These are phyloP conservation scores for Argentina silus DNA, from an alignment of 2,797 vertebrate species.

Conservation along the genomic window DNA sequence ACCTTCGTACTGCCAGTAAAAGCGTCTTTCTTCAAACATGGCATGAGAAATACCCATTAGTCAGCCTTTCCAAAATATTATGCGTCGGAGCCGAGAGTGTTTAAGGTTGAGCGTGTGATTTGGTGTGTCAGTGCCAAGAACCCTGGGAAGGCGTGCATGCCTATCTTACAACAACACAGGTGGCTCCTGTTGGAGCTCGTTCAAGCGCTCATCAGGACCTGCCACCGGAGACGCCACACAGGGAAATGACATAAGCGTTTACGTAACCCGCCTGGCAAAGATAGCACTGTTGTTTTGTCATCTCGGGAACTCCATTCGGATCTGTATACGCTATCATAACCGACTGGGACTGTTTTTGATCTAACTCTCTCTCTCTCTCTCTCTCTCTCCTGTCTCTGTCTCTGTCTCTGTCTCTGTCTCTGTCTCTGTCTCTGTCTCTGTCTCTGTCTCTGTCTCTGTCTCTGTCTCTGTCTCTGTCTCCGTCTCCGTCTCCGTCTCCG, in stretches of 20 bases:
- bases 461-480: too few relatives aligned
- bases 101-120: conserved; percentile 26
- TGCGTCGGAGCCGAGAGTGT: conserved; percentile 33
- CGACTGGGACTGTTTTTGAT: not conserved
- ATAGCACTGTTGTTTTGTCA: conserved; percentile 13
- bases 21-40: conserved; percentile 10
- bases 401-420: not conserved
- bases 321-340: conserved; percentile 3
- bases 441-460: not conserved
- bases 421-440: not conserved
- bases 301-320: conserved; percentile 20
- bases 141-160: conserved; percentile 34
- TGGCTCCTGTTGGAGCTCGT: conserved; percentile 47
- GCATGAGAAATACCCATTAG: conserved; percentile 20
- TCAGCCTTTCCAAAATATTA: conserved; percentile 45
- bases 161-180: conserved; percentile 50
- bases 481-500: too few relatives aligned
- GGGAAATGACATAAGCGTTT: conserved; percentile 25
- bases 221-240: conserved; percentile 1
- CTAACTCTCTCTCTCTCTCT: not conserved
- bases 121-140: conserved; percentile 37
- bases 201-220: conserved; percentile 36
- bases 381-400: not conserved
- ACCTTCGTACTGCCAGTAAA: not conserved
- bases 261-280: conserved; percentile 40